Evolutionary conservation across 2,797 vertebrate genomes (phyloP).

Genomic region (Meda fulgida): DNA sequence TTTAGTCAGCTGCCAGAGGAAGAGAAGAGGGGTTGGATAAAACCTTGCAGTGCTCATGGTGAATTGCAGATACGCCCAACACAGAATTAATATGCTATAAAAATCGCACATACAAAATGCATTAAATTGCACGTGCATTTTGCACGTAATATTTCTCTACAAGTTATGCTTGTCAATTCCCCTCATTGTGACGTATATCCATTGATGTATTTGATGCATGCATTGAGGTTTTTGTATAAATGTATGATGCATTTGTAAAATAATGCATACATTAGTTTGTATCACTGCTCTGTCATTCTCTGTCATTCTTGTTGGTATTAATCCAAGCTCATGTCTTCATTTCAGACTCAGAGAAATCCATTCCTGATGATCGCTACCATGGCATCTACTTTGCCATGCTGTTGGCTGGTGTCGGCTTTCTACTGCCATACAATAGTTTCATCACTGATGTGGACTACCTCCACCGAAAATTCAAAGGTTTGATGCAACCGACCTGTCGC

Average conservation of each 20-base stretch:
- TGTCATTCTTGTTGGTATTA: not conserved
- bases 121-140: not conserved
- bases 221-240: not conserved
- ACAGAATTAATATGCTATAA: not conserved
- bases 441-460: slow-evolving; percentile 96
- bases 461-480: slow-evolving; percentile 93
- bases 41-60: not conserved
- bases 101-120: not conserved
- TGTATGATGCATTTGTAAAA: not conserved
- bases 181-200: not conserved
- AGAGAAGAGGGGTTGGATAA: slow-evolving; percentile 1
- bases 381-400: slow-evolving; percentile 97
- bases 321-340: not conserved
- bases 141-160: too few species aligned
- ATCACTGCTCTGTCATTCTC: not conserved
- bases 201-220: not conserved
- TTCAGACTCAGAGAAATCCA: slow-evolving; percentile 80
- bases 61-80: not conserved
- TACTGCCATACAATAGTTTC: slow-evolving; percentile 97
- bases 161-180: too few species aligned
- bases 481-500: not conserved
- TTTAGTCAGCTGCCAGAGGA: slow-evolving; percentile 42
- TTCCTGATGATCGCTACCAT: slow-evolving; percentile 92
- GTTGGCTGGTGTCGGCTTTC: slow-evolving; percentile 93
- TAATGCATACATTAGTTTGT: not conserved